Conservation (phyloP, 2,888 invertebrate genomes). For the Cantharis rustica region DNA sequence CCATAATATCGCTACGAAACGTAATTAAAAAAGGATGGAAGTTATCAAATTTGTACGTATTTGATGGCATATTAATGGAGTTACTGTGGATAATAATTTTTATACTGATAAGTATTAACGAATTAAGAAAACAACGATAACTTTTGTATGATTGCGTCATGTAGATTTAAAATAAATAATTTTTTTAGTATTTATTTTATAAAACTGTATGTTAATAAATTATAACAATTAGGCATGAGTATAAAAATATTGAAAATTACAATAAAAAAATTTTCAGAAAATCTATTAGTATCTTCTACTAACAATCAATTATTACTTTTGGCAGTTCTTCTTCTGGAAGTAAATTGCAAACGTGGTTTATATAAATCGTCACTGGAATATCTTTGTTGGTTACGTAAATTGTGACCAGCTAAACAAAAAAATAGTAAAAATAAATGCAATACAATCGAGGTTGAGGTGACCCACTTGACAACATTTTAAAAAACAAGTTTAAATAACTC, state of each 20-base stretch:
- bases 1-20: constrained; percentile 75
- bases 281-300: background rate
- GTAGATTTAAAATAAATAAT: constrained; percentile 1
- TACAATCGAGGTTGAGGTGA: background rate
- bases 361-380: constrained; percentile 74
- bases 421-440: background rate
- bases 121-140: constrained; percentile 47
- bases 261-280: background rate
- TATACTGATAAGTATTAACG: constrained; percentile 42
- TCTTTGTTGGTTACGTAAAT: constrained; percentile 58
- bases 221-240: constrained; percentile 12
- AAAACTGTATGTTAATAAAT: constrained; percentile 14
- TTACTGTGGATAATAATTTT: constrained; percentile 61
- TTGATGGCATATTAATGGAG: constrained; percentile 73
- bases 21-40: constrained; percentile 78
- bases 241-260: constrained; percentile 17
- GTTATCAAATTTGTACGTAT: constrained; percentile 70
- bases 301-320: constrained; percentile 3
- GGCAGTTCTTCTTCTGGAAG: constrained; percentile 34
- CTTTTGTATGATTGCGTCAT: background rate
- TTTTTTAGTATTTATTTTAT: constrained; percentile 3
- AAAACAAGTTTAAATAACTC: background rate
- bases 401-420: constrained; percentile 28
- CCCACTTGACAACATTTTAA: background rate
- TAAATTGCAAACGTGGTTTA: constrained; percentile 68